Percentiles rank a stretch among this genome's conserved stretches.
Conservation (phyloP, 2,888 invertebrate species). For the Clepsis dumicolana region DNA sequence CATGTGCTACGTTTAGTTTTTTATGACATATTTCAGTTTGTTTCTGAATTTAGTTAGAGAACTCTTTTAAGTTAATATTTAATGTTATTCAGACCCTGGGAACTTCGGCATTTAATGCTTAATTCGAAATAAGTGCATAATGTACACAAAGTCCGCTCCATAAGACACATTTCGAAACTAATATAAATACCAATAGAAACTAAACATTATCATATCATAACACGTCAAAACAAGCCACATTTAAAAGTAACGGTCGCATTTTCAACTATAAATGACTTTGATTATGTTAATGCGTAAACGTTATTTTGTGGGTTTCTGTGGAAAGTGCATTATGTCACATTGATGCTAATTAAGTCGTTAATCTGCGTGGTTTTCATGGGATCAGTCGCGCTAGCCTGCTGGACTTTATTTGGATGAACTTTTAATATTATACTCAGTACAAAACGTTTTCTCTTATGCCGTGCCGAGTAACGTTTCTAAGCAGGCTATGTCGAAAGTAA, state of each 20-base stretch:
- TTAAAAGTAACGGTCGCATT: slow-evolving; percentile 62
- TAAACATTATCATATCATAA: slow-evolving; percentile 59
- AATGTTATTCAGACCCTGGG: slow-evolving; percentile 16
- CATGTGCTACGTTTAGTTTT: background rate
- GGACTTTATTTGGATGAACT: slow-evolving; percentile 51
- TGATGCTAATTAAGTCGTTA: slow-evolving; percentile 59
- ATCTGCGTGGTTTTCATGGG: slow-evolving; percentile 59
- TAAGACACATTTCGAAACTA: slow-evolving; percentile 32
- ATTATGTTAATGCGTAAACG: slow-evolving; percentile 63
- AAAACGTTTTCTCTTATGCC: background rate
- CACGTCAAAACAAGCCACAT: slow-evolving; percentile 64
- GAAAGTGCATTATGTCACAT: slow-evolving; percentile 50
- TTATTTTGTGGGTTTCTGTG: slow-evolving; percentile 55
- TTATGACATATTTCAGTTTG: background rate
- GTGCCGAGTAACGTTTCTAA: no score
- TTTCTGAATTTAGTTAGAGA: background rate
- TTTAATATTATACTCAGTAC: no score
- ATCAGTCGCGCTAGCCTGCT: slow-evolving; percentile 53
- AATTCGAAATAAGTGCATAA: slow-evolving; percentile 23
- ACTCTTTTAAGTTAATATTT: background rate
- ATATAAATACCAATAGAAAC: slow-evolving; percentile 34
- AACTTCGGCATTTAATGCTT: slow-evolving; percentile 10
- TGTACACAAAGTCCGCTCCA: slow-evolving; percentile 8
- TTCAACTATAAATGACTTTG: slow-evolving; percentile 59
- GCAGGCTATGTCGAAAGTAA: no score